phyloP scores from a whole-genome alignment of 2,113 vertebrate species.

The Isichthys henryi region DNA sequence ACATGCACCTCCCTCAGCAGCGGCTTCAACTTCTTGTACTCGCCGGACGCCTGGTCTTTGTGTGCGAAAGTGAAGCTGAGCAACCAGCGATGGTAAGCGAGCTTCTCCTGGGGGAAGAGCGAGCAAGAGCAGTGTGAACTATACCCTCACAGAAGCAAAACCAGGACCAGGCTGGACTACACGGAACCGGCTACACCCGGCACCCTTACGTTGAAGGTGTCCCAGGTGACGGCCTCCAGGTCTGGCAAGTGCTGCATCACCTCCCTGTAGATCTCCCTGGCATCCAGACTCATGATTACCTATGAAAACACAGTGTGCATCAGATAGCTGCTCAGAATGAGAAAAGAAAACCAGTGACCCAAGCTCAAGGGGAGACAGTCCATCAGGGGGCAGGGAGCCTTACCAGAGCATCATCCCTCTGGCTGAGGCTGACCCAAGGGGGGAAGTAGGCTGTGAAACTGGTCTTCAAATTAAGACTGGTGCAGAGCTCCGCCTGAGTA shows the following conservation, averaged over 20 bases:
- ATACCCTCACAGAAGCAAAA: background rate
- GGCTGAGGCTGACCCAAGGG: conserved; percentile 76
- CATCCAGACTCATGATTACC: conserved; percentile 84
- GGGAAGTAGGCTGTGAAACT: conserved; percentile 85
- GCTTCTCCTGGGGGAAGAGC: conserved; percentile 50
- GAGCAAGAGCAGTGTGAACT: background rate
- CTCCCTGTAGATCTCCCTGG: conserved; percentile 83
- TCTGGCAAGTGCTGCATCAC: conserved; percentile 79
- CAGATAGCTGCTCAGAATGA: background rate
- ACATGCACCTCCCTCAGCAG: conserved; percentile 83
- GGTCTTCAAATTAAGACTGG: conserved; percentile 74
- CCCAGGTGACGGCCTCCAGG: conserved; percentile 69
- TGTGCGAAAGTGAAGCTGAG: conserved; percentile 82
- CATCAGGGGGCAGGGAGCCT: background rate
- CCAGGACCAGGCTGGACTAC: no score
- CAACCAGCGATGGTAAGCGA: conserved; percentile 87
- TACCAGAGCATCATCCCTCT: conserved; percentile 76
- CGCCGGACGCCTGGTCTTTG: conserved; percentile 53
- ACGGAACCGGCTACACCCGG: background rate
- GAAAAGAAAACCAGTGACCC: background rate
- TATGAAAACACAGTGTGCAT: conserved; percentile 43
- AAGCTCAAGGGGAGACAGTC: background rate
- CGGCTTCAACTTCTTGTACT: conserved; percentile 84
- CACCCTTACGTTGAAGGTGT: conserved; percentile 70
- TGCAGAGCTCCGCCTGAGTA: conserved; percentile 75